These are phyloP conservation scores for Isotomurus palustris DNA, from an alignment of 2,888 invertebrate species.

Conservation along the genomic window DNA sequence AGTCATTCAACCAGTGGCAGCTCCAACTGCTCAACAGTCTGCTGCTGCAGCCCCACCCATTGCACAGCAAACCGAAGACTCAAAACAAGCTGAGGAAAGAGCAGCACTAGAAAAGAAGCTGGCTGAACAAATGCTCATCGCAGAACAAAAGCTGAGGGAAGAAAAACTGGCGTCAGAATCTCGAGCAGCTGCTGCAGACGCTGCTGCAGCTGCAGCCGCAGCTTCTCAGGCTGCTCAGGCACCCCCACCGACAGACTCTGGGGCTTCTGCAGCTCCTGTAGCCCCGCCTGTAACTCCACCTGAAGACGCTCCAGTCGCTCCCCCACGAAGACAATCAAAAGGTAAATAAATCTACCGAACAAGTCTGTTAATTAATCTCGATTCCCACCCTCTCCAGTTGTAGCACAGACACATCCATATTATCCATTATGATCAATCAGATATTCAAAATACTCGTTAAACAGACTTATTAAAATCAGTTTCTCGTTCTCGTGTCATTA, in stretches of 20 bases:
- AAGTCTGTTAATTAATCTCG: not conserved
- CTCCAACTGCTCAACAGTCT: not conserved
- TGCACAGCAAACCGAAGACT: constrained; percentile 35
- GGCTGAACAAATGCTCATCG: constrained; percentile 40
- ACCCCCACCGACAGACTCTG: not conserved
- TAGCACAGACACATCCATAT: not conserved
- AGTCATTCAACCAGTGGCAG: not conserved
- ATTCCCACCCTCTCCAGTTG: not conserved
- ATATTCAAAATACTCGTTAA: too few species aligned
- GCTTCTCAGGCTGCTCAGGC: constrained; percentile 12
- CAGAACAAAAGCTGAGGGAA: constrained; percentile 42
- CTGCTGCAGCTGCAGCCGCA: constrained; percentile 17
- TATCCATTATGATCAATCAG: too few species aligned
- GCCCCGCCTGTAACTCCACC: constrained; percentile 17
- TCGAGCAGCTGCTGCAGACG: constrained; percentile 39
- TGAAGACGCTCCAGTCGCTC: constrained; percentile 51
- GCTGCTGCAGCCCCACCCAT: constrained; percentile 11
- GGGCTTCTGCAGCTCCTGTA: constrained; percentile 12
- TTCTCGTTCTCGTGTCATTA: not conserved
- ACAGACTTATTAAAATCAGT: too few species aligned
- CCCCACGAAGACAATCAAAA: constrained; percentile 43
- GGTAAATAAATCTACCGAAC: constrained; percentile 36
- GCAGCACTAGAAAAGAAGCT: constrained; percentile 42
- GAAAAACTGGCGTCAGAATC: constrained; percentile 35
- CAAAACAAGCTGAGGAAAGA: constrained; percentile 31